These are phyloP conservation scores for Numenius phaeopus DNA, from an alignment of 2,797 vertebrate genomes.

Conservation along the genomic window DNA sequence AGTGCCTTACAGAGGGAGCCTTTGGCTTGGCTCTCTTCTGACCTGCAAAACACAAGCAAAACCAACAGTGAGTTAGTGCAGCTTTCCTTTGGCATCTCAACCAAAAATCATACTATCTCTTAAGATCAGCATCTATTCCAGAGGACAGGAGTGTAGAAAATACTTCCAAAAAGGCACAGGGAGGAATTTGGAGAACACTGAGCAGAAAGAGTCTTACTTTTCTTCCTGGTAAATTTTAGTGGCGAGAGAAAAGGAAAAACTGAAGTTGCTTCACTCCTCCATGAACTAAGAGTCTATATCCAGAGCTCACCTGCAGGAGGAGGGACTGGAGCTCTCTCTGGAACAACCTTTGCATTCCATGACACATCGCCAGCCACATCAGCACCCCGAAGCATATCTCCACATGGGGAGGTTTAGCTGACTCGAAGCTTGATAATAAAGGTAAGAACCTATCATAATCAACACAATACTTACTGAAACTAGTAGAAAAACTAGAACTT, in stretches of 20 bases:
- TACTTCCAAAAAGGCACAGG: background rate
- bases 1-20: background rate
- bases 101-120: background rate
- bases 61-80: background rate
- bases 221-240: background rate
- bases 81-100: background rate
- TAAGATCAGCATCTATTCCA: background rate
- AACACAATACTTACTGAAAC: background rate
- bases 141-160: background rate
- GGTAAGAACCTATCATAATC: background rate
- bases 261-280: background rate
- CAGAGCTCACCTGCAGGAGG: background rate
- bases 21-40: background rate
- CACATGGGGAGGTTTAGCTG: background rate
- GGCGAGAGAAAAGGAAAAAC: background rate
- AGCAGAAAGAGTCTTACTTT: background rate
- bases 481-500: background rate
- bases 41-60: background rate
- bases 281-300: background rate
- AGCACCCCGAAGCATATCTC: background rate
- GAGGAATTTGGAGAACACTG: background rate
- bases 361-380: background rate
- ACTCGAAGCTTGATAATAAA: background rate
- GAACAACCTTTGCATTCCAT: background rate
- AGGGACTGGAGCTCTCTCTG: background rate